Evolutionary conservation across 2,888 invertebrate species (phyloP).

Genomic region (Sabatieria punctata): DNA sequence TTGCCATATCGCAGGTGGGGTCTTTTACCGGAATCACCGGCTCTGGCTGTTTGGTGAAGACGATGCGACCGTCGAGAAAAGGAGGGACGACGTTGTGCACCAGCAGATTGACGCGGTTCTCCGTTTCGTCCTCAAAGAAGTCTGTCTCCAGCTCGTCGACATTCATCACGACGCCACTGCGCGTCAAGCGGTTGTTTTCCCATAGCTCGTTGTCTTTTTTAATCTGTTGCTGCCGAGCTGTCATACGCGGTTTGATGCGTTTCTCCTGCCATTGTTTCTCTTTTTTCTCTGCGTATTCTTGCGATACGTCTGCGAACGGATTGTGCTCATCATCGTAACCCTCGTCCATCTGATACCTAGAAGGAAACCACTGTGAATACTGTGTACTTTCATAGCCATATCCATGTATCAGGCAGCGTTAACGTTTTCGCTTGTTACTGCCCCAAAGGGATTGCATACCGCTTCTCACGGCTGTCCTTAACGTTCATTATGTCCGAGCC

Average conservation of each 20-base stretch:
- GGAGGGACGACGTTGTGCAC: constrained; percentile 98
- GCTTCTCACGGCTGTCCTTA: too few species aligned
- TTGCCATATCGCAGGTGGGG: constrained; percentile 91
- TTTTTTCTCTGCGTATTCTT: constrained; percentile 78
- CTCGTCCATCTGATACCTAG: constrained; percentile 68
- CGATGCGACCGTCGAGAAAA: constrained; percentile 91
- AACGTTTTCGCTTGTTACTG: too few species aligned
- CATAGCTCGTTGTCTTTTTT: constrained; percentile 90
- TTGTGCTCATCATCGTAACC: constrained; percentile 57
- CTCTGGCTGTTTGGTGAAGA: constrained; percentile 96
- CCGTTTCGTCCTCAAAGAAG: constrained; percentile 54
- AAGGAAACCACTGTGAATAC: too few species aligned
- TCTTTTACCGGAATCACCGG: constrained; percentile 80
- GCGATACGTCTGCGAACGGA: constrained; percentile 51
- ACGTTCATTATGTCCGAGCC: too few species aligned
- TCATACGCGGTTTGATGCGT: constrained; percentile 62
- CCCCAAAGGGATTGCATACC: too few species aligned
- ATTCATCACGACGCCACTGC: constrained; percentile 52
- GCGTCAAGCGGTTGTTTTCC: constrained; percentile 94
- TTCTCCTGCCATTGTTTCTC: constrained; percentile 72
- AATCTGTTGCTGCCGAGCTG: constrained; percentile 86
- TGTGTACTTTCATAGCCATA: too few species aligned
- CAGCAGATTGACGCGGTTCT: constrained; percentile 79
- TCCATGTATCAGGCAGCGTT: too few species aligned
- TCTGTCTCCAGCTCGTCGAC: constrained; percentile 23